A percentile compares a stretch with the other conserved stretches of the same genome.
These are phyloP conservation scores for Heteronetta atricapilla DNA, from an alignment of 2,113 vertebrate genomes.

Conservation along the genomic window DNA sequence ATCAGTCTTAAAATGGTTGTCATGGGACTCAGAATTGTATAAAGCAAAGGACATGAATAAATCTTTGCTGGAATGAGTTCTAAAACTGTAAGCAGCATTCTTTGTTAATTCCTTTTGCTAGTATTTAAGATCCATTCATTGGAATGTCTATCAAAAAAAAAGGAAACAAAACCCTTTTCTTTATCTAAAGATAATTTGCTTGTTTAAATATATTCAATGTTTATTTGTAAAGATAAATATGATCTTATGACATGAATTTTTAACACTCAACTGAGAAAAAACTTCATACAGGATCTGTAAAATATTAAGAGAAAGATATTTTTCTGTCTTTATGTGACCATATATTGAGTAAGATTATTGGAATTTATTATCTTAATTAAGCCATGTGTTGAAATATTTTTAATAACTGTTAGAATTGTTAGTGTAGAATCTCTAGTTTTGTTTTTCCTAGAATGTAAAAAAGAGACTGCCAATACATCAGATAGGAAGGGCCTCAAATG, in stretches of 20 bases:
- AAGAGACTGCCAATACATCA: not conserved
- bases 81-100: not conserved
- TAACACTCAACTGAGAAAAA: not conserved
- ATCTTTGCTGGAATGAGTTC: not conserved
- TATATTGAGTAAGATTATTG: not conserved
- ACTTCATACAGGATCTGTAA: not conserved
- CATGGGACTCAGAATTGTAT: not conserved
- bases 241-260: not conserved
- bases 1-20: not conserved
- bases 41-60: not conserved
- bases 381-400: not conserved
- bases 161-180: not conserved
- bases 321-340: not conserved
- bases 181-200: not conserved
- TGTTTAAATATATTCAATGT: not conserved
- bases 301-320: not conserved
- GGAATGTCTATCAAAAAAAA: not conserved
- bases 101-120: not conserved
- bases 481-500: not conserved
- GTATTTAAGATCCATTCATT: not conserved
- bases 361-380: not conserved
- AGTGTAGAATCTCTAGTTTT: not conserved
- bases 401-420: not conserved
- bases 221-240: not conserved
- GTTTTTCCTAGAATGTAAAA: not conserved